Percentiles rank a stretch among this genome's conserved stretches.
Evolutionary conservation across 2,797 vertebrate species (phyloP).

Genomic region (Lepilemur septentrionalis): DNA sequence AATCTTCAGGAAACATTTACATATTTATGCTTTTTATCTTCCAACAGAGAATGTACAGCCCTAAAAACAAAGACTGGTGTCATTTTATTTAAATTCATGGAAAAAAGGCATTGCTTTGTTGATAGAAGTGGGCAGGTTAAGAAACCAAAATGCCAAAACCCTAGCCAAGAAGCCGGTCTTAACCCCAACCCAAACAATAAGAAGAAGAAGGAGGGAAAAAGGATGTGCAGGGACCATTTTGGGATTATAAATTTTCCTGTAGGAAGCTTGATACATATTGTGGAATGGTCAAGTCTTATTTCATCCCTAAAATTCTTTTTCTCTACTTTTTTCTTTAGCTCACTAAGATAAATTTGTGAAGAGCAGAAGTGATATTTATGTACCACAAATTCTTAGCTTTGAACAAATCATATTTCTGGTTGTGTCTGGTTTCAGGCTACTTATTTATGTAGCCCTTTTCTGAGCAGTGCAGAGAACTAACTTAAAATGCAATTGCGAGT

Average conservation of each 20-base stretch:
- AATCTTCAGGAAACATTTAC: neutral
- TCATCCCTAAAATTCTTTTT: neutral
- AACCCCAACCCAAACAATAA: neutral
- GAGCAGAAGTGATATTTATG: slow-evolving; percentile 30
- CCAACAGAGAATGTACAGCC: neutral
- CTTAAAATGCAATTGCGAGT: neutral
- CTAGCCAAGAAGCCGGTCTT: neutral
- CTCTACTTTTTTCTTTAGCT: slow-evolving; percentile 18
- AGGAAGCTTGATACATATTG: neutral
- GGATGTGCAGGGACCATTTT: neutral
- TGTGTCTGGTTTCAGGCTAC: neutral
- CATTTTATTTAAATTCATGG: slow-evolving; percentile 18
- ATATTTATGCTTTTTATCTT: neutral
- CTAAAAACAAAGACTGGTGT: neutral
- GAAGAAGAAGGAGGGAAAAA: too few relatives aligned
- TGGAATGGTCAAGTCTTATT: slow-evolving; percentile 2
- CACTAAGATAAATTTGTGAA: slow-evolving; percentile 40
- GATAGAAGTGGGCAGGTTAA: neutral
- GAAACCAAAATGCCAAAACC: slow-evolving; percentile 21
- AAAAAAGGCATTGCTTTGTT: slow-evolving; percentile 19
- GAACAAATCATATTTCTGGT: slow-evolving; percentile 14
- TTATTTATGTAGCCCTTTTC: slow-evolving; percentile 10
- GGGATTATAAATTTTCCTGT: neutral
- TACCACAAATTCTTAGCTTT: slow-evolving; percentile 7
- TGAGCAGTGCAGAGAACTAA: neutral